Evolutionary conservation across 2,888 invertebrate species (phyloP), one percentile per base, ranked within the genome.

Genomic region (Arctia plantaginis): DNA sequence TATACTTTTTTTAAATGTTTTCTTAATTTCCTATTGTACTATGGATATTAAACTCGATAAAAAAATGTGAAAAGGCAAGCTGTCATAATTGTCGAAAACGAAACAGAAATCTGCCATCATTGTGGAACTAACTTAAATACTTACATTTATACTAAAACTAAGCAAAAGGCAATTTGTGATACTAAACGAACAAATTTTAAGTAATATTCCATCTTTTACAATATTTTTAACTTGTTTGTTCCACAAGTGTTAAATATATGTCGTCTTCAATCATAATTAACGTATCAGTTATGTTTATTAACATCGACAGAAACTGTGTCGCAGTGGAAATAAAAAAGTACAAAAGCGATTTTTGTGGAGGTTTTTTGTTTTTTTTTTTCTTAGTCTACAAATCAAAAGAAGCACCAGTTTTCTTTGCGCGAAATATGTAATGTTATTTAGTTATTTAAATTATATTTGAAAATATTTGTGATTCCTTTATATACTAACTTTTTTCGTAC

Each of bases 1-100:
- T 80, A 15, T 18, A 33, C 15, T 78, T 75, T 79, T 78, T 81
- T 81, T 82, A 71, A 80, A 78, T 86, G 82, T 84, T 83, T 83
- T 82, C 78, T 77, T 83, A 86, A 86, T 88, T 85, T 88, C 89
- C 87, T 91, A 91, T 91, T 91, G 90, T 90, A 90, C 90, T 88
- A 86, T 66, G 33, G 78, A 79, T 80, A 79, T 80, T 77, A 18
- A 18, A 4, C 18, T 44, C n/a, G n/a, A n/a, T n/a, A n/a, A 72
- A 75, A 78, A 73, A 76, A 78, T 81, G 82, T 75, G 68, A 59
- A 75, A 73, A 69, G 77, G 78, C 82, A 80, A 85, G 77, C 74
- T 79, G 79, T 77, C 79, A 79, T 77, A 80, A 72, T 78, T 78
- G 35, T 35, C 10, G 66, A 55, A 69, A 71, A 74, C 75, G 66